Evolutionary conservation across 2,888 invertebrate species (phyloP).

Genomic region (Melitaea athalia): DNA sequence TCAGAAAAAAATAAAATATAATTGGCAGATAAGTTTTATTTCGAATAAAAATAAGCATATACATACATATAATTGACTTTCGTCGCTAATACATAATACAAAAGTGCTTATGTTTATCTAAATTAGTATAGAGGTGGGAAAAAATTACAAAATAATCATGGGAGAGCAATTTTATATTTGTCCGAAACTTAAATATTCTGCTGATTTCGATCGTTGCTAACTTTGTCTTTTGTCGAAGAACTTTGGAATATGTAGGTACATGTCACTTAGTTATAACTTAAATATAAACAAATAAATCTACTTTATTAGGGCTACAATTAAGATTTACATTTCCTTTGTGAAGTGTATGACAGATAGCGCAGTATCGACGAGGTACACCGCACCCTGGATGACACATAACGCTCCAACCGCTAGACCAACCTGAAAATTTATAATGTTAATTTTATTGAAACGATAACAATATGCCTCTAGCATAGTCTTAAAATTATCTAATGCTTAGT

Average conservation of each 20-base stretch:
- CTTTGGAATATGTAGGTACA: not conserved
- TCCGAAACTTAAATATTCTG: not conserved
- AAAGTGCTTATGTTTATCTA: conserved; percentile 26
- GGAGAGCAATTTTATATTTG: conserved; percentile 25
- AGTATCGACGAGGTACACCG: conserved; percentile 90
- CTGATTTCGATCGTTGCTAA: not conserved
- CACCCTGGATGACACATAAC: conserved; percentile 90
- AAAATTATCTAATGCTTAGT: too few relatives aligned
- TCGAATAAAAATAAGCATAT: conserved; percentile 27
- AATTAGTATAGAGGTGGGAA: conserved; percentile 36
- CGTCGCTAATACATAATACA: conserved; percentile 4
- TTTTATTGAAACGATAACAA: not conserved
- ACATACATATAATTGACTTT: conserved; percentile 20
- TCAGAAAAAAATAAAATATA: conserved; percentile 8
- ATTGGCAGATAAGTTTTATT: conserved; percentile 30
- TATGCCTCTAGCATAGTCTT: too few relatives aligned
- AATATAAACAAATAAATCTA: conserved; percentile 18
- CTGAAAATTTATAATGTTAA: conserved; percentile 56
- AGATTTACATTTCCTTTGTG: conserved; percentile 84
- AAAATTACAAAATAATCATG: conserved; percentile 20
- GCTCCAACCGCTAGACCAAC: conserved; percentile 91
- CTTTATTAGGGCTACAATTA: conserved; percentile 11
- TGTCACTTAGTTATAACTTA: conserved; percentile 15
- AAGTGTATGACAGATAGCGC: conserved; percentile 89
- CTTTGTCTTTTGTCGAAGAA: not conserved